A percentile compares a stretch with the other conserved stretches of the same genome.
Conservation (phyloP, 2,113 vertebrate genomes). For the Spilogale gracilis region DNA sequence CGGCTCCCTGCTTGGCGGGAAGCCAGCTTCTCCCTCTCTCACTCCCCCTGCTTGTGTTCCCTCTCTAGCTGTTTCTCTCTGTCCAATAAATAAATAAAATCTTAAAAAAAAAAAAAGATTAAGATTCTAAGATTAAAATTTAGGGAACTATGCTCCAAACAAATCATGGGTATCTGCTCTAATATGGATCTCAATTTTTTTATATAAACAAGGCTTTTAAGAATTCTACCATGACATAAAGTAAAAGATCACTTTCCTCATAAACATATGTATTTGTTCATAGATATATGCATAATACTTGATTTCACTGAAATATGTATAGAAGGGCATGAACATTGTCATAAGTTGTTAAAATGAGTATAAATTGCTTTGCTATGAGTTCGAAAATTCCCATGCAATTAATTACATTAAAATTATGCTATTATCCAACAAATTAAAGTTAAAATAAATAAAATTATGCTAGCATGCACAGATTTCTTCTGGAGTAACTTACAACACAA, state of each 20-base stretch:
- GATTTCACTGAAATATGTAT: background rate
- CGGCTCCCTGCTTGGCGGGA: too few relatives aligned
- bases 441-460: conserved; percentile 23
- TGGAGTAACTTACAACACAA: conserved; percentile 1
- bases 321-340: background rate
- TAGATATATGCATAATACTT: background rate
- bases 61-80: too few relatives aligned
- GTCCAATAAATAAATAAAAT: too few relatives aligned
- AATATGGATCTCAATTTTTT: background rate
- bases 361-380: background rate
- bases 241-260: conserved; percentile 38
- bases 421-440: background rate
- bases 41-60: too few relatives aligned
- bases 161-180: background rate
- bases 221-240: background rate
- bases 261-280: background rate
- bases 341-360: background rate
- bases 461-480: background rate
- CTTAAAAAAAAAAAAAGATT: background rate
- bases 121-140: background rate
- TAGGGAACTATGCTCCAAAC: background rate
- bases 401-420: conserved; percentile 45
- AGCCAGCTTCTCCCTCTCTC: too few relatives aligned
- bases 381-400: background rate
- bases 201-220: conserved; percentile 35